These are phyloP conservation scores for Sphaerophoria rueppellii DNA, from an alignment of 2,888 invertebrate genomes.

Conservation along the genomic window DNA sequence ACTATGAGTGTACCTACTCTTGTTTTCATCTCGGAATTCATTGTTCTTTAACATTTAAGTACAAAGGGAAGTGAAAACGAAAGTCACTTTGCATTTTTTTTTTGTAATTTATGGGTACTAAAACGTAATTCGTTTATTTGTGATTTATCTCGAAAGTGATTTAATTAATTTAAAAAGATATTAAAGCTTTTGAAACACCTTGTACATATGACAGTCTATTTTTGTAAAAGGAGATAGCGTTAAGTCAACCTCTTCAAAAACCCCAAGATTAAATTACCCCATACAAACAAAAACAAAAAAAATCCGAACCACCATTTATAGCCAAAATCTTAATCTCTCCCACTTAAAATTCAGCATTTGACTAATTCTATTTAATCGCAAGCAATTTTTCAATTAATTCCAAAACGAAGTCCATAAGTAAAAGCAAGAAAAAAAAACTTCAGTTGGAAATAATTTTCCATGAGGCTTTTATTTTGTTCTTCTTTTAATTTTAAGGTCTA, in stretches of 20 bases:
- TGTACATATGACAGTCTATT: not conserved
- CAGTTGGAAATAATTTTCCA: conserved; percentile 5
- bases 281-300: not conserved
- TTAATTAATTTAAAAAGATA: no score
- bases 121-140: not conserved
- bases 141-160: not conserved
- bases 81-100: not conserved
- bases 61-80: not conserved
- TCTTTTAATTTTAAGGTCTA: conserved; percentile 1
- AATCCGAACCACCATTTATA: not conserved
- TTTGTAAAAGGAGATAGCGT: not conserved
- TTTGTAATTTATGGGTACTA: not conserved
- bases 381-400: conserved; percentile 16
- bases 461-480: not conserved
- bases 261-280: not conserved
- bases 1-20: conserved; percentile 4
- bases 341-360: not conserved
- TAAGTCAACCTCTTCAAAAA: not conserved
- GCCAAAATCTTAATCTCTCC: not conserved
- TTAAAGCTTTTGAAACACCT: no score
- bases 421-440: not conserved
- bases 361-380: conserved; percentile 5
- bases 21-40: conserved; percentile 17
- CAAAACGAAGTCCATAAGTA: not conserved
- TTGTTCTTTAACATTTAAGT: not conserved